Conservation (phyloP, 2,888 invertebrate species). For the Cylloceria caligata region DNA sequence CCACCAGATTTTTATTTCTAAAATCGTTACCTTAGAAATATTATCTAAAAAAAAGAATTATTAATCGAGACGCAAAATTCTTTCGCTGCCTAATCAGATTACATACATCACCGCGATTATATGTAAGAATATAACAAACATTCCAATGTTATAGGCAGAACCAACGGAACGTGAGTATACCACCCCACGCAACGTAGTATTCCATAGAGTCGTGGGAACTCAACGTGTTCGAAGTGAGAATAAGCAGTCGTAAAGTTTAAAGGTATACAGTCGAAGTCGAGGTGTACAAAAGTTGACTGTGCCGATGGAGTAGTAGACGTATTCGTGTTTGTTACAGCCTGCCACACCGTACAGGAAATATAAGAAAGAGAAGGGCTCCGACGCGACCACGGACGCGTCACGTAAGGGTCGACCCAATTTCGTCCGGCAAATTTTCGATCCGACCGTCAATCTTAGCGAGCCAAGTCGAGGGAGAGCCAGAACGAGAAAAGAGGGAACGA, state of each 20-base stretch:
- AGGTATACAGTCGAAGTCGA: neutral
- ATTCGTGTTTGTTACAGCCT: neutral
- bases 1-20: too few species aligned
- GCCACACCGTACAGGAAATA: neutral
- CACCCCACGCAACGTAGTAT: neutral
- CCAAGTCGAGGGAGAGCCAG: neutral
- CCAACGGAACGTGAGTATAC: neutral
- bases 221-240: neutral
- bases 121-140: neutral
- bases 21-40: too few species aligned
- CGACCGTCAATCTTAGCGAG: constrained; percentile 35
- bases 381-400: constrained; percentile 3
- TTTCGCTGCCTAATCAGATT: neutral
- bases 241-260: constrained; percentile 14
- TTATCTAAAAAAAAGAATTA: neutral
- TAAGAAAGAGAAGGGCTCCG: neutral
- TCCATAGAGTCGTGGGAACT: neutral
- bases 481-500: neutral
- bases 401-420: constrained; percentile 30
- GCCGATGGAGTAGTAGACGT: neutral
- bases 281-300: neutral
- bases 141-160: neutral
- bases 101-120: neutral
- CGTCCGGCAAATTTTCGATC: constrained; percentile 23
- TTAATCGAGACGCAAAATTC: neutral